Evolutionary conservation across 2,888 invertebrate genomes (phyloP), one percentile per base, ranked within the genome.

Genomic region (Pegoplata infirma): DNA sequence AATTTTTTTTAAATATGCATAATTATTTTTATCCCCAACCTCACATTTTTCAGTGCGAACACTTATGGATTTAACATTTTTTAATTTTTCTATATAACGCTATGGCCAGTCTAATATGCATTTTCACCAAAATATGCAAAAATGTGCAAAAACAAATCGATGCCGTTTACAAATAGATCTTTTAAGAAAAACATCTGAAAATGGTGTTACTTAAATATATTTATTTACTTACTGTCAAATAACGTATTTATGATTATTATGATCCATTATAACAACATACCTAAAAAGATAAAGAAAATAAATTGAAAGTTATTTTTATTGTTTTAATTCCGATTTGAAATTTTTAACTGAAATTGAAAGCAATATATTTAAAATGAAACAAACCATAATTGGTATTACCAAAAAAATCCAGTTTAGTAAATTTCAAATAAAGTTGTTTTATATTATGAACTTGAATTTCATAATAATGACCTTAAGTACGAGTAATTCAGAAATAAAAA

Each of bases 391-490:
- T 36, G 36, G 25, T 6, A n/a, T n/a, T 25, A 25, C 3, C 25
- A n/a, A 40, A 40, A 4, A 32, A 40, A n/a, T 40, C 36, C 36
- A 40, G 36, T 40, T 40, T 40, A n/a, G 1, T 32, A 12, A 32
- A 32, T 40, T n/a, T 1, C 2, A 32, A 32, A 12, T 12, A 8
- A n/a, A 40, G n/a, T 40, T 40, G 36, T 40, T 12, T 40, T 40
- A 2, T 40, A n/a, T 40, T 40, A 44, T 56, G 47, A 75, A 63
- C 68, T 64, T 76, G 58, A 69, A 64, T 44, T 59, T 58, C 12
- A 23, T 16, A 56, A 64, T 16, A 40, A 56, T 21, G 56, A 47
- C 63, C 63, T 63, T 55, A 56, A 5, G 12, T 53, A 5, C 19
- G 6, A 25, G 19, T 25, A n/a, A 3, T 40, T 1, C 16, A 23